phyloP scores from a whole-genome alignment of 2,113 vertebrate genomes.

The Rhynchopsitta pachyrhyncha region DNA sequence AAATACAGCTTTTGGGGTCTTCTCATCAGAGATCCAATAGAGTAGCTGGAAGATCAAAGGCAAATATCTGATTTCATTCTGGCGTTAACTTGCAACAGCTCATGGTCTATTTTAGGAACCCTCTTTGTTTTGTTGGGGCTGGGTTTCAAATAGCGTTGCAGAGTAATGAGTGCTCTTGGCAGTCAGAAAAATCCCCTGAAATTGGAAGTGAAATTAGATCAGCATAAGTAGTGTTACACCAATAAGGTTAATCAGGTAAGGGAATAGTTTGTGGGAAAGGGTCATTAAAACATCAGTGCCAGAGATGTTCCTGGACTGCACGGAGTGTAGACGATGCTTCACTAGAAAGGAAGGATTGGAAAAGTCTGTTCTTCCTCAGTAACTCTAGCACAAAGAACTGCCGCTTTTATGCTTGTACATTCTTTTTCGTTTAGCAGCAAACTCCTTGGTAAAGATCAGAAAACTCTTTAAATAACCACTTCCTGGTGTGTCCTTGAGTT shows the following conservation, averaged over 20 bases:
- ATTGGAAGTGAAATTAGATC: not conserved
- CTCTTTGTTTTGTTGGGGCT: not conserved
- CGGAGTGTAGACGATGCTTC: not conserved
- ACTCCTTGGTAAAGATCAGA: slow-evolving; percentile 43
- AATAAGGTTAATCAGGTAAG: not conserved
- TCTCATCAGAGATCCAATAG: not conserved
- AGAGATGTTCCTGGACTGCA: not conserved
- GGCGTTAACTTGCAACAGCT: not conserved
- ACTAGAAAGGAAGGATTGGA: not conserved
- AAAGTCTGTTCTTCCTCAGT: slow-evolving; percentile 2
- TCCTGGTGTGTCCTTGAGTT: not conserved
- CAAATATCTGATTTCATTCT: slow-evolving; percentile 23
- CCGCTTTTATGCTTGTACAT: slow-evolving; percentile 20
- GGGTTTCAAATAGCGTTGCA: not conserved
- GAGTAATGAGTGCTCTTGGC: not conserved
- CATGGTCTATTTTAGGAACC: slow-evolving; percentile 4
- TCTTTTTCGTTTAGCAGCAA: slow-evolving; percentile 47
- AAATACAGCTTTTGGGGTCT: not conserved
- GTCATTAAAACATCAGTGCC: not conserved
- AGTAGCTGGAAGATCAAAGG: not conserved
- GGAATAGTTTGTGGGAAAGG: not conserved
- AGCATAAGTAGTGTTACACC: not conserved
- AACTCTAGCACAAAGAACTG: not conserved
- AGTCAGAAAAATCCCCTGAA: not conserved
- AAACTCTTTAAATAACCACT: slow-evolving; percentile 52